phyloP scores from a whole-genome alignment of 92 coral and sea anemone species.

The Ricordea florida region DNA sequence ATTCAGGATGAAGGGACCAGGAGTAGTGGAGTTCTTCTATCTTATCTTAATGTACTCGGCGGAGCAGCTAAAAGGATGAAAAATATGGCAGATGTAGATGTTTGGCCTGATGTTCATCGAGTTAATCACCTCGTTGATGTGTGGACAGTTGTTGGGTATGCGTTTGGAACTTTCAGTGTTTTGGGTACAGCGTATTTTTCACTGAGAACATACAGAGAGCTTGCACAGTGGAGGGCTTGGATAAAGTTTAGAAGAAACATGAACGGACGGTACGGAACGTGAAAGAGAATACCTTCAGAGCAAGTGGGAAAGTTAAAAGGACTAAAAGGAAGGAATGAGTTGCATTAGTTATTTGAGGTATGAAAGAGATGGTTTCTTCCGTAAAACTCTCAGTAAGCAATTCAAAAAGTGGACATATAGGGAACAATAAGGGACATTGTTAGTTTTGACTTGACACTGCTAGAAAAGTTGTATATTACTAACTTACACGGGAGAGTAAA shows the following conservation, averaged over 20 bases:
- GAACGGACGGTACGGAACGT: no score
- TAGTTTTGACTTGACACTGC: no score
- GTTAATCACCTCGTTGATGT: constrained; percentile 80
- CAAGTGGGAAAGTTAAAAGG: no score
- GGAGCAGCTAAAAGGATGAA: constrained; percentile 61
- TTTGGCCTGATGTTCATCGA: constrained; percentile 92
- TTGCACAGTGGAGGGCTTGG: constrained; percentile 93
- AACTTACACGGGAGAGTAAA: no score
- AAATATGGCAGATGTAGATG: constrained; percentile 74
- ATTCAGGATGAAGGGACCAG: constrained; percentile 49
- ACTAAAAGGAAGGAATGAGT: no score
- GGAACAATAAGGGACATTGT: no score
- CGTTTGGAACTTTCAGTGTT: constrained; percentile 67
- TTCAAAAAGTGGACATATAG: no score
- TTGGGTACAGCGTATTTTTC: constrained; percentile 78
- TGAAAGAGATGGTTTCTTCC: no score
- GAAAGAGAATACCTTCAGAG: no score
- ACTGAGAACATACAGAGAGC: constrained; percentile 80
- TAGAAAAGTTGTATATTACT: no score
- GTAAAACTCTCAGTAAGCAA: no score
- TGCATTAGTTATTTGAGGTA: no score
- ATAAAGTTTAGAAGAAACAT: constrained; percentile 49
- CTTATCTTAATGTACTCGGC: constrained; percentile 41
- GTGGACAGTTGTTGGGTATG: constrained; percentile 91
- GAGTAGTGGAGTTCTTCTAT: constrained; percentile 25